Evolutionary conservation across 1,140 invertebrate genomes (phyloP).

Genomic region (Globodera ellingtonae): DNA sequence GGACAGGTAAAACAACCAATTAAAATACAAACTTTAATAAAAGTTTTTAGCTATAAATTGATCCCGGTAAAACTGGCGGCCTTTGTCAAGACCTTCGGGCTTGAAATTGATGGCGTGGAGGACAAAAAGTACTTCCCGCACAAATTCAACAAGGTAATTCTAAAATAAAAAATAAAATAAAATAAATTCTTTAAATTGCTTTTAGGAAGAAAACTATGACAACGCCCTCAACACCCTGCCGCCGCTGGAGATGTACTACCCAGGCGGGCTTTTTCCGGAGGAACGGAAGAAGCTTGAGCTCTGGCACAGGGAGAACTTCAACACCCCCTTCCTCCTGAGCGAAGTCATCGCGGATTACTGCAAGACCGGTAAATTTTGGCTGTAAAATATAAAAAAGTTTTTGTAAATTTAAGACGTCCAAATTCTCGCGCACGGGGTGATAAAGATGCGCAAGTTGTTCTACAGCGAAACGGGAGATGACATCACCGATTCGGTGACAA

Average conservation of each 20-base stretch:
- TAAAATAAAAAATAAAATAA: not conserved
- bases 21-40: not conserved
- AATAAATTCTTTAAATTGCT: not conserved
- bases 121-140: constrained; percentile 17
- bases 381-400: not conserved
- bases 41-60: not conserved
- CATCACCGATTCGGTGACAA: not conserved
- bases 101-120: not conserved
- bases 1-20: not conserved
- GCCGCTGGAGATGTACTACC: not conserved
- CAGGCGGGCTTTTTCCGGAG: not conserved
- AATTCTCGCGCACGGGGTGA: not conserved
- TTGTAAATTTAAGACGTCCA: not conserved
- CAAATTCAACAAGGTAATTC: not conserved
- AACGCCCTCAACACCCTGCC: not conserved
- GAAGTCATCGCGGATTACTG: constrained; percentile 2
- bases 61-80: constrained; percentile 6
- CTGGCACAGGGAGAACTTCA: constrained; percentile 8
- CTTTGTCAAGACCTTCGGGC: constrained; percentile 2
- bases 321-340: not conserved
- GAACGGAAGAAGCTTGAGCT: not conserved
- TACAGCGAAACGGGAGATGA: not conserved
- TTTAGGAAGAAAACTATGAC: constrained; percentile 4
- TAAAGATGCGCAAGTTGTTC: not conserved
- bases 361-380: not conserved